phyloP scores from a whole-genome alignment of 2,888 invertebrate genomes.

The Epsilonema sp. region DNA sequence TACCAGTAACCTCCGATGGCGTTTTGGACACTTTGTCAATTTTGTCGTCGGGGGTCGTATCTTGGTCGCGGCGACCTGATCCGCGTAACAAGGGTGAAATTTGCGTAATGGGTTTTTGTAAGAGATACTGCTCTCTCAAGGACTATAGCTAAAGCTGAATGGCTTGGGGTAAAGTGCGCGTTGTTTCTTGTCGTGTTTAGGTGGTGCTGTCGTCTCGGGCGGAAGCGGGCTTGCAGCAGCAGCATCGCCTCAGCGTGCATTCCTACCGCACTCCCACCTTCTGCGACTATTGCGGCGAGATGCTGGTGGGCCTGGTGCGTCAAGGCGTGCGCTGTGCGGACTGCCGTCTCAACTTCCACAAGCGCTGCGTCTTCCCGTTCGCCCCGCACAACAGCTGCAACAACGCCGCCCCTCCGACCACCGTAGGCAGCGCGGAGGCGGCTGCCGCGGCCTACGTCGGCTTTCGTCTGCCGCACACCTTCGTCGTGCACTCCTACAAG shows the following conservation, averaged over 20 bases:
- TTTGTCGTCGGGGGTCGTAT: no score
- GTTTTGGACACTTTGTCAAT: no score
- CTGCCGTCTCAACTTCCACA: constrained; percentile 27
- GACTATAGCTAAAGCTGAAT: no score
- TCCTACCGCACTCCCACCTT: constrained; percentile 25
- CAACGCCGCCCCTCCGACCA: constrained; percentile 8
- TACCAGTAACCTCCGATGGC: no score
- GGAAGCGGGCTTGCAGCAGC: constrained; percentile 17
- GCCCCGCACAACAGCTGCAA: constrained; percentile 24
- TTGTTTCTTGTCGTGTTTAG: no score
- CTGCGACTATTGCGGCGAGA: constrained; percentile 28
- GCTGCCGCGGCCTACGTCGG: background rate
- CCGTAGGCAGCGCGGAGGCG: background rate
- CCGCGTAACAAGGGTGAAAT: no score
- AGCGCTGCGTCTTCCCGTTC: constrained; percentile 22
- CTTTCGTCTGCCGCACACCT: constrained; percentile 22
- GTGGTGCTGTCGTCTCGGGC: constrained; percentile 16
- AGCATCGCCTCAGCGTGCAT: constrained; percentile 16
- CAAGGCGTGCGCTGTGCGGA: constrained; percentile 25
- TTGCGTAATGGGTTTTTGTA: no score
- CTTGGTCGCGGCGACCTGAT: no score
- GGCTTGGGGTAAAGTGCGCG: no score
- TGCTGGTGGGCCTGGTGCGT: constrained; percentile 23
- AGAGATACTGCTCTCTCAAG: no score
- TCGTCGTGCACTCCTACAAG: constrained; percentile 25